Evolutionary conservation across 1,140 invertebrate genomes (phyloP), one percentile per base, ranked within the genome.

Genomic region (Lepidurus arcticus): DNA sequence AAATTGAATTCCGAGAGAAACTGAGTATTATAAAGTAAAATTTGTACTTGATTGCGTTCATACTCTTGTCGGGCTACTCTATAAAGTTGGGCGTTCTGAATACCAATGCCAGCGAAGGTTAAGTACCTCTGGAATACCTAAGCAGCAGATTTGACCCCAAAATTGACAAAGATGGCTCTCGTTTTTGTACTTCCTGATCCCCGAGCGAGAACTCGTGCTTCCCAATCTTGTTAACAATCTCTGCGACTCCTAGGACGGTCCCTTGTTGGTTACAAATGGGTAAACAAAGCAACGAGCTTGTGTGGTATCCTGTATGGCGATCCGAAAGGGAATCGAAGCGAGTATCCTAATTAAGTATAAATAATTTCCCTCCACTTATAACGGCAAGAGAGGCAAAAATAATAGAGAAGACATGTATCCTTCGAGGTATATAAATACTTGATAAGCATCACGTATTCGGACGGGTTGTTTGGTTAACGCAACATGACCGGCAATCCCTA

Each of bases 11-110:
- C 34, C 2, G 4, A 34, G 34, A 34, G 34, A 34, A 34, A 34
- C 34, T 4, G 34, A 3, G 34, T 34, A 3, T 34, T 34, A 34
- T 34, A 34, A 3, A 34, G 34, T 34, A 34, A 34, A 34, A 34
- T 34, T 1, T 4, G 85, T 83, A 91, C 91, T 88, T 98, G 95
- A 88, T 98, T 98, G 82, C 94, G 88, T 82, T 93, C 90, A 84
- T 97, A 97, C 84, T 98, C 96, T 79, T 95, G 88, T 11, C 96
- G 92, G 34, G 95, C 98, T 79, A 95, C 91, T 86, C 98, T 94
- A 85, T 98, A 98, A 3, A 98, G 88, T 85, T 98, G 95, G 73
- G 96, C 96, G 86, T 98, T 98, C 86, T 97, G 95, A 81, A 98
- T 94, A 8, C 96, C 96, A 81, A 98, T 98, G 6, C 96, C 96